Evolutionary conservation across 2,797 vertebrate species (phyloP).

Genomic region (Mionectes olivaceus): DNA sequence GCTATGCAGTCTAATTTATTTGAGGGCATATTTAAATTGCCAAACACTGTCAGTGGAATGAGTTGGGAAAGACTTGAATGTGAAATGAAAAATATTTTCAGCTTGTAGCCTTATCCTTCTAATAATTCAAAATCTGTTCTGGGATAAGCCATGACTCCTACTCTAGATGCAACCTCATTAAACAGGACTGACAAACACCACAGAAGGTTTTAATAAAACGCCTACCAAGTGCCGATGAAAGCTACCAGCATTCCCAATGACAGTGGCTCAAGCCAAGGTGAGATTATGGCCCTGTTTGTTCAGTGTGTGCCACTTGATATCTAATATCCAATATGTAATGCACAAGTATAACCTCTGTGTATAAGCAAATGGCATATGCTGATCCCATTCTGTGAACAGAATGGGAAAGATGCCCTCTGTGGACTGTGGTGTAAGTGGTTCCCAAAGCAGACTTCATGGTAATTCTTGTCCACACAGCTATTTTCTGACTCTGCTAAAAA

Average conservation of each 20-base stretch:
- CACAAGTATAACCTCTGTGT: not conserved
- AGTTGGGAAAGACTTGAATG: not conserved
- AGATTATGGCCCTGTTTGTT: not conserved
- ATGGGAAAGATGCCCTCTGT: not conserved
- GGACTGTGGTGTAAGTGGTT: not conserved
- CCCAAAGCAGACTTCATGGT: not conserved
- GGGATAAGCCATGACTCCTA: not conserved
- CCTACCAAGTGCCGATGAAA: not conserved
- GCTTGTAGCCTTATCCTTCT: not conserved
- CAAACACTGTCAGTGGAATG: not conserved
- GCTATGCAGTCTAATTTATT: slow-evolving; percentile 4
- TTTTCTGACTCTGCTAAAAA: not conserved
- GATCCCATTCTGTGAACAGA: not conserved
- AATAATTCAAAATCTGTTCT: not conserved
- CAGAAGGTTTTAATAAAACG: not conserved
- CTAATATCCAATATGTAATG: not conserved
- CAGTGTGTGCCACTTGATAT: not conserved
- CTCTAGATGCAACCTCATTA: not conserved
- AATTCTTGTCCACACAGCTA: not conserved
- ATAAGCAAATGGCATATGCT: not conserved
- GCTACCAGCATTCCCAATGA: not conserved
- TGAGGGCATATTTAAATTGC: slow-evolving; percentile 10
- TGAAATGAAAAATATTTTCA: slow-evolving; percentile 14
- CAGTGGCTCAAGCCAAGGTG: not conserved
- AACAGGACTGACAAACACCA: not conserved